Conservation (phyloP, 2,888 invertebrate species). For the Spodoptera picta region DNA sequence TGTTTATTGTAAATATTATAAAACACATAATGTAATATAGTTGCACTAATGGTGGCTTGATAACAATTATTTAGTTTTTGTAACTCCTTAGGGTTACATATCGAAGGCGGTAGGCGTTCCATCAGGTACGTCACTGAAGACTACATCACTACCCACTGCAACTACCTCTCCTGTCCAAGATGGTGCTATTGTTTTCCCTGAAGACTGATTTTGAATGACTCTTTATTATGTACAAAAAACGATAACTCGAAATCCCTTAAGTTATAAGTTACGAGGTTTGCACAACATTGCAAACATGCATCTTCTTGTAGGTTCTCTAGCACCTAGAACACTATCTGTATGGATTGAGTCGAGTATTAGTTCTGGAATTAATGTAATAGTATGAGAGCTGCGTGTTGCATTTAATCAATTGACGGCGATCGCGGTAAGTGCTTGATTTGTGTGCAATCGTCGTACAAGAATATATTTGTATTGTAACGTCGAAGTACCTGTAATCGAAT, state of each 20-base stretch:
- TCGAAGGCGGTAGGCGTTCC: constrained; percentile 55
- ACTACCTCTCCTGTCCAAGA: constrained; percentile 47
- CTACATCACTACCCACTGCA: constrained; percentile 44
- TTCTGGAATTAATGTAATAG: no score
- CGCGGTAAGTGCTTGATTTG: no score
- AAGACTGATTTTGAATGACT: constrained; percentile 63
- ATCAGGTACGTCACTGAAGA: constrained; percentile 47
- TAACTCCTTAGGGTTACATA: constrained; percentile 70
- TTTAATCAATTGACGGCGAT: no score
- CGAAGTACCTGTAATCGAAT: constrained; percentile 16
- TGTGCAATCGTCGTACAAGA: constrained; percentile 8
- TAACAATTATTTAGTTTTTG: constrained; percentile 61
- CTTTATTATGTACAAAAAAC: constrained; percentile 11
- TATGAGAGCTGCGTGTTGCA: no score
- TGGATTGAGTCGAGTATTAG: no score
- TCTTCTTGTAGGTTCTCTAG: no score
- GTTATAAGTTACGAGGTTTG: constrained; percentile 13
- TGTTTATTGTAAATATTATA: constrained; percentile 28
- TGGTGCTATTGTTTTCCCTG: constrained; percentile 67
- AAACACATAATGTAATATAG: constrained; percentile 11
- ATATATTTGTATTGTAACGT: constrained; percentile 7
- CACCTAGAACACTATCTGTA: no score
- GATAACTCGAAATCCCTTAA: constrained; percentile 9
- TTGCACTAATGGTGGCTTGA: constrained; percentile 56
- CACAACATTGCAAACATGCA: neutral